Percentiles rank a stretch among this genome's conserved stretches.
Evolutionary conservation across 2,888 invertebrate species (phyloP).

Genomic region (Tethea ocularis): DNA sequence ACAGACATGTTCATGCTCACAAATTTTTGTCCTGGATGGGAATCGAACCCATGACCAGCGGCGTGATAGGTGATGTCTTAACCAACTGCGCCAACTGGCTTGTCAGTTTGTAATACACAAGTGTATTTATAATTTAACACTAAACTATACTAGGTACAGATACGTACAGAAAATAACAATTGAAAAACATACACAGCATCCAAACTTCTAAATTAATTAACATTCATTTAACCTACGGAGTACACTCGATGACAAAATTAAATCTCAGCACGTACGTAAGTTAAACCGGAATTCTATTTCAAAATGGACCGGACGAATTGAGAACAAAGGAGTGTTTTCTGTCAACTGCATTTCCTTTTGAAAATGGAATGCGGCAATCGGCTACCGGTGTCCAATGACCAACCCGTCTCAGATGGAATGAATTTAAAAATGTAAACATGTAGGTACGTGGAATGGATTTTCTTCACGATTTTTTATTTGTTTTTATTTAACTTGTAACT

Average conservation of each 20-base stretch:
- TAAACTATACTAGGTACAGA: neutral
- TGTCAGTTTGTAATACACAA: too few species aligned
- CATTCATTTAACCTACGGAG: constrained; percentile 40
- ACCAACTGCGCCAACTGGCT: too few species aligned
- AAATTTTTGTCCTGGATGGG: too few species aligned
- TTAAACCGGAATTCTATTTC: constrained; percentile 49
- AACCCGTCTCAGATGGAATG: constrained; percentile 45
- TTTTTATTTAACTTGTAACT: too few species aligned
- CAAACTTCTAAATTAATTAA: constrained; percentile 40
- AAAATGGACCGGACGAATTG: constrained; percentile 54
- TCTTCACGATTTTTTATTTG: constrained; percentile 28
- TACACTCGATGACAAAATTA: constrained; percentile 40
- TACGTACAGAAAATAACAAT: neutral
- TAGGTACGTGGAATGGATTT: constrained; percentile 38
- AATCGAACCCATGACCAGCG: too few species aligned
- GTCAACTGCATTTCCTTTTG: constrained; percentile 73
- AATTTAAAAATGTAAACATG: constrained; percentile 20
- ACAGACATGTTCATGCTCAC: too few species aligned
- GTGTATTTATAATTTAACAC: too few species aligned
- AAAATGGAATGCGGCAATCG: constrained; percentile 69
- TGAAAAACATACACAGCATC: constrained; percentile 2
- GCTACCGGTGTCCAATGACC: constrained; percentile 36
- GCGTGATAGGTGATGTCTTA: too few species aligned
- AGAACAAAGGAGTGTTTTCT: constrained; percentile 75
- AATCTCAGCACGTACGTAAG: constrained; percentile 49